Conservation (phyloP, 1,140 invertebrate species). For the Apis dorsata region DNA sequence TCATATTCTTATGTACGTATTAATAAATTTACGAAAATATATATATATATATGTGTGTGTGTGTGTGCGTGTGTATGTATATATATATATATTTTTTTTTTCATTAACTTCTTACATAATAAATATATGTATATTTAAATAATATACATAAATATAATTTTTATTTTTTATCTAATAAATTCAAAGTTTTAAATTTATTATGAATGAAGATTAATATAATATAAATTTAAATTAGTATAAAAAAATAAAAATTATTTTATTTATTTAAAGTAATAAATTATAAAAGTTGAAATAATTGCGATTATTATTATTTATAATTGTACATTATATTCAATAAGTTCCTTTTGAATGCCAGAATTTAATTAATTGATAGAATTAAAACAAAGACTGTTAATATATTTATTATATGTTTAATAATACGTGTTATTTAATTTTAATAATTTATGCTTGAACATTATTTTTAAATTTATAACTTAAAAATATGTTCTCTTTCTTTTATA, state of each 20-base stretch:
- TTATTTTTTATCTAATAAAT: neutral
- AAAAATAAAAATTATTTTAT: neutral
- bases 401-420: neutral
- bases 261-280: neutral
- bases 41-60: neutral
- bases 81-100: neutral
- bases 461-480: neutral
- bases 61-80: neutral
- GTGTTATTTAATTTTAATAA: neutral
- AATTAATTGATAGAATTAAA: neutral
- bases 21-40: slow-evolving; percentile 11
- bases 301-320: neutral
- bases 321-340: slow-evolving; percentile 16
- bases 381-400: slow-evolving; percentile 29
- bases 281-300: neutral
- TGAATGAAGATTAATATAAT: neutral
- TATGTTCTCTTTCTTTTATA: neutral
- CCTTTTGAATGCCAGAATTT: slow-evolving; percentile 16
- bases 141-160: too few species aligned
- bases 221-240: neutral
- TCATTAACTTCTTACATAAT: neutral
- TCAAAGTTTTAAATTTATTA: slow-evolving; percentile 3
- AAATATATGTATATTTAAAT: neutral
- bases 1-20: slow-evolving; percentile 37
- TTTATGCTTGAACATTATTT: neutral